These are phyloP conservation scores for Tipula helvola DNA, from an alignment of 2,888 invertebrate genomes.

Conservation along the genomic window DNA sequence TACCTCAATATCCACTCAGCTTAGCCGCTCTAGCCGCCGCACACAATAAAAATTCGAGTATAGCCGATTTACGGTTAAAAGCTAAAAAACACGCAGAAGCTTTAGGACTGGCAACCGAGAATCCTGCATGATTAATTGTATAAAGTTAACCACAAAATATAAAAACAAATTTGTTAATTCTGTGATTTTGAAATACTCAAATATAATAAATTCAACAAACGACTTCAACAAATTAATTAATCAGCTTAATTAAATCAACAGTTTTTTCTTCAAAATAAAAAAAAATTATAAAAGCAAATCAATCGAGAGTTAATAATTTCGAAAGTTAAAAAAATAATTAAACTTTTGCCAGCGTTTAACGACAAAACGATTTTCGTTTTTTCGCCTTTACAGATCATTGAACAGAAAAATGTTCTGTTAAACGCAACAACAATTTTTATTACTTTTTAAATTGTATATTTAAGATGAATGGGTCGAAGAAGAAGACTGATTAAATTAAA, in stretches of 20 bases:
- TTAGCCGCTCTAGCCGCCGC: constrained; percentile 71
- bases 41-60: constrained; percentile 79
- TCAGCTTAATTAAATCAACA: not conserved
- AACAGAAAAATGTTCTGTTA: not conserved
- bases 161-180: not conserved
- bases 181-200: not conserved
- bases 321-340: not conserved
- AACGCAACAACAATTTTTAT: not conserved
- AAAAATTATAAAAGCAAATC: not conserved
- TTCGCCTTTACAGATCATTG: not conserved
- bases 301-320: not conserved
- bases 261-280: not conserved
- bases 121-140: constrained; percentile 14
- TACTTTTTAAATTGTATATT: not conserved
- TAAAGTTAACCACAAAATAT: not conserved
- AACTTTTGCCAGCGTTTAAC: not conserved
- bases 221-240: not conserved
- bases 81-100: constrained; percentile 89
- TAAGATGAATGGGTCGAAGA: not conserved
- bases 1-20: constrained; percentile 59
- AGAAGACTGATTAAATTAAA: not conserved
- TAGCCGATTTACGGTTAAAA: constrained; percentile 86
- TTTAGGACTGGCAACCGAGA: constrained; percentile 39
- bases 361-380: not conserved
- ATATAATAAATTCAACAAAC: not conserved